Percentiles rank a stretch among this genome's conserved stretches.
Evolutionary conservation across 2,113 vertebrate species (phyloP).

Genomic region (Boleophthalmus pectinirostris): DNA sequence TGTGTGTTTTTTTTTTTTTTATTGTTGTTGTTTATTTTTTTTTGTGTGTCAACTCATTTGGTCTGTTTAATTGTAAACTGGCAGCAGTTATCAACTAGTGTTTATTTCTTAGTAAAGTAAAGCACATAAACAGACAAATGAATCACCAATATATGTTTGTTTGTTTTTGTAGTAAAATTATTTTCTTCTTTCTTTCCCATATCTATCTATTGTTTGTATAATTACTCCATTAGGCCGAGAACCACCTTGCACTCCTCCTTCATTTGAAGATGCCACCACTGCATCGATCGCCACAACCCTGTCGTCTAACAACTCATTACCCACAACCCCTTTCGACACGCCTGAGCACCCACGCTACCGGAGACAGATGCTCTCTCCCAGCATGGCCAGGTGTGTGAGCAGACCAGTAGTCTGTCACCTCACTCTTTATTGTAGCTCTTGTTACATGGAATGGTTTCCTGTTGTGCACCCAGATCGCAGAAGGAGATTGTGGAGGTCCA

Average conservation of each 20-base stretch:
- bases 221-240: slow-evolving; percentile 67
- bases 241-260: slow-evolving; percentile 91
- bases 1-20: too few relatives aligned
- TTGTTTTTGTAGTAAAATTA: neutral
- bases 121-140: neutral
- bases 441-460: neutral
- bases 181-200: neutral
- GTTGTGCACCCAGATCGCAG: slow-evolving; percentile 73
- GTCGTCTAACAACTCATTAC: slow-evolving; percentile 91
- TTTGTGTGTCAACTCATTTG: too few relatives aligned
- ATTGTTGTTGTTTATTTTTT: too few relatives aligned
- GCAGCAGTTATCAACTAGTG: neutral
- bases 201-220: neutral
- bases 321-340: slow-evolving; percentile 91
- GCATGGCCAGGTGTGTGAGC: slow-evolving; percentile 83
- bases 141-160: neutral
- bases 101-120: neutral
- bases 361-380: slow-evolving; percentile 86
- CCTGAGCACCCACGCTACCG: slow-evolving; percentile 91
- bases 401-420: neutral
- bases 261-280: slow-evolving; percentile 98
- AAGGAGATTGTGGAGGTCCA: slow-evolving; percentile 72
- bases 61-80: too few relatives aligned
- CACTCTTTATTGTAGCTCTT: neutral
- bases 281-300: slow-evolving; percentile 95